These are phyloP conservation scores for Drosophila athabasca DNA, from an alignment of 1,140 invertebrate species.

Conservation along the genomic window DNA sequence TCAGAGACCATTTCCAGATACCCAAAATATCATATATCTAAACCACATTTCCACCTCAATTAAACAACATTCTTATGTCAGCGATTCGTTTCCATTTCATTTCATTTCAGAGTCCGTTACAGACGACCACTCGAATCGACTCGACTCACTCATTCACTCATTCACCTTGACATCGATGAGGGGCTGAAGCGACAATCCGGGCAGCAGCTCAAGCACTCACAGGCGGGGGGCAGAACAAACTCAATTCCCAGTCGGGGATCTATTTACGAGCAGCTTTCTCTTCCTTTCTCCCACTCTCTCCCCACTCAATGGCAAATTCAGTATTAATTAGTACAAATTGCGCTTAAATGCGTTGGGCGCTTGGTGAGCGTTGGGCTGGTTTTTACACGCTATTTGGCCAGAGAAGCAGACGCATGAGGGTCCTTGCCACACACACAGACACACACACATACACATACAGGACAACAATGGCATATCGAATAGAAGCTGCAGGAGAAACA, in stretches of 20 bases:
- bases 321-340: constrained; percentile 75
- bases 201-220: not conserved
- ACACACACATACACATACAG: no score
- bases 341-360: constrained; percentile 53
- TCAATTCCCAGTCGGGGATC: constrained; percentile 32
- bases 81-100: constrained; percentile 13
- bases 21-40: no score
- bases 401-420: constrained; percentile 36
- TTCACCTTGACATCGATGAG: constrained; percentile 42
- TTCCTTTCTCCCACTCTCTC: no score
- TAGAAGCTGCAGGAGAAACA: constrained; percentile 19
- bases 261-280: no score
- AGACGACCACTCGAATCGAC: constrained; percentile 9
- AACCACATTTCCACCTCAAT: no score
- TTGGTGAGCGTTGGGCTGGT: constrained; percentile 11
- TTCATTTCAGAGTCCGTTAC: not conserved
- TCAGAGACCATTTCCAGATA: no score
- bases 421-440: constrained; percentile 40
- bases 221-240: constrained; percentile 8
- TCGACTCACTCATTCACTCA: no score
- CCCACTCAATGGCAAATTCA: constrained; percentile 25
- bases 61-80: no score
- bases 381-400: constrained; percentile 45
- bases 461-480: constrained; percentile 41
- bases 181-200: constrained; percentile 3